Conservation (phyloP, 2,113 vertebrate species). For the Axis porcinus region DNA sequence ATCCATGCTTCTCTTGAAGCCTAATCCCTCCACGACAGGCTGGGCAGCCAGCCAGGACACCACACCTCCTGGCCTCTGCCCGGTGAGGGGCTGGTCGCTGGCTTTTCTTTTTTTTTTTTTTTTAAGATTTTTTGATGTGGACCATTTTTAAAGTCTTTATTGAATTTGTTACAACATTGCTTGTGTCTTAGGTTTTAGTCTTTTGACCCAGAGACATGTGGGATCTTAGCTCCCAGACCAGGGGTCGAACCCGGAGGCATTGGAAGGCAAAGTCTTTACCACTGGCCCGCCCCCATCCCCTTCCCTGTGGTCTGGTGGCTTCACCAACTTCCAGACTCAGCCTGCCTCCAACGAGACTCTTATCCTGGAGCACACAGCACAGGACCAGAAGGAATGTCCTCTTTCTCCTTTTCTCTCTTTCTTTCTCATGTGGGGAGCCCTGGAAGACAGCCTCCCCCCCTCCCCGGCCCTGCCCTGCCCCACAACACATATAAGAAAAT, state of each 20-base stretch:
- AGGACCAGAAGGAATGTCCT: background rate
- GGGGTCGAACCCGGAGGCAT: background rate
- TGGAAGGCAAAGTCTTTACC: background rate
- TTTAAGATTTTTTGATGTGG: background rate
- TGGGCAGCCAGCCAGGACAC: background rate
- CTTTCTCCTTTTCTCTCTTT: background rate
- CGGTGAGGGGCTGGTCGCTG: background rate
- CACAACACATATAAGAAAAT: background rate
- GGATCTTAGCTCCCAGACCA: background rate
- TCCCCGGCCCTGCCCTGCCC: background rate
- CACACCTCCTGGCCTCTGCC: background rate
- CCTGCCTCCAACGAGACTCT: too few species aligned
- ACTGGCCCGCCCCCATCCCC: background rate
- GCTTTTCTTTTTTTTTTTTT: background rate
- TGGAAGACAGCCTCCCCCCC: background rate
- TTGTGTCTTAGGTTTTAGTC: background rate
- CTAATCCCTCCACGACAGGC: background rate
- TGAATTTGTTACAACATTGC: background rate
- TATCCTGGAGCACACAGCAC: background rate
- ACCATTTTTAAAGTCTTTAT: background rate
- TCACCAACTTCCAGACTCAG: background rate
- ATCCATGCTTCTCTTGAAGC: background rate
- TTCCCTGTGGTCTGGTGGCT: background rate
- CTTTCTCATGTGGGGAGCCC: background rate
- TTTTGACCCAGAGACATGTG: background rate